Base-by-base conservation (phyloP, 2,113 vertebrate genomes). In the Oostethus manadensis region DNA sequence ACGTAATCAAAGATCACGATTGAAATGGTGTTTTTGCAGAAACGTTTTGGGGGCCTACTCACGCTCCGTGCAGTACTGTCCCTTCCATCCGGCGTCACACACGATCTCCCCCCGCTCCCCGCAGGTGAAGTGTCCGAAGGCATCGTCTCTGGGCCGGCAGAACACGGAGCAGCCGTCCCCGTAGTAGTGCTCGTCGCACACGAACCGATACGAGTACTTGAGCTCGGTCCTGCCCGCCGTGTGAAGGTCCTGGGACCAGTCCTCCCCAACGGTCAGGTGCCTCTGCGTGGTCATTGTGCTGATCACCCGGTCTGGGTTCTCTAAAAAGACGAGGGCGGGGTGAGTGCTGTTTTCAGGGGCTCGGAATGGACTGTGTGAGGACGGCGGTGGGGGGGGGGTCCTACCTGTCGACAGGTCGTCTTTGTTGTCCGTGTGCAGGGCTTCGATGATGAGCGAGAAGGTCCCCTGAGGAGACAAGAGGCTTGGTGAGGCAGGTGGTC, bases 221-320 rank as follows among this genome's bases (percentile, higher is more conserved):
- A 99, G 92, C 71, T 99, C 95, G 0, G 97, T 97, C 22, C 87
- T 88, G 43, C 93, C 93, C 0, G 88, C 92, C 42, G 92, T 95
- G 84, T 99, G 96, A 60, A 97, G 90, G 79, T 99, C 96, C 88
- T 98, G 96, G 26, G 94, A 94, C 97, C 97, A 99, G 35, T 96
- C 94, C 17, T 97, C 95, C 0, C 97, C 97, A 76, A 97, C 97
- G 0, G 95, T 93, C 75, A 99, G 85, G 74, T 96, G 96, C 60
- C 97, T 83, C 89, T 99, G 97, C 0, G 94, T 97, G 67, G 92
- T 90, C 89, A 99, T 89, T 69, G 94, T 96, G 85, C 96, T 98
- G 84, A 99, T 97, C 55, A 97, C 90, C 16, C 94, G 91, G 35
- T 97, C 95, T 0, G 93, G 94, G 53, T 93, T 97, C 67, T 98